phyloP scores from a whole-genome alignment of 2,797 vertebrate species.

The Poeciliopsis turneri region DNA sequence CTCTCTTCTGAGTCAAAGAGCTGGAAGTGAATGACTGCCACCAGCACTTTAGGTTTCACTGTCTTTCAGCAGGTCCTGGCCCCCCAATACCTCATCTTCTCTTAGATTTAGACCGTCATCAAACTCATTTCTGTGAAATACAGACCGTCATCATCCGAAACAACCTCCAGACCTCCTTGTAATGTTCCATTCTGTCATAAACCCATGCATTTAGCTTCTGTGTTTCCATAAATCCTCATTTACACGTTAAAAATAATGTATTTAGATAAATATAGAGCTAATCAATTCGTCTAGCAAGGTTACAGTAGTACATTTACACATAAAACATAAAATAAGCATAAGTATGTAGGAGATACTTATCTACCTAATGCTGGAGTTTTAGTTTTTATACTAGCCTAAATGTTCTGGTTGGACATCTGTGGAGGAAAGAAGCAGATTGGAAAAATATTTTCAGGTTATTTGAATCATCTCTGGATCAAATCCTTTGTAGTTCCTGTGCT shows the following conservation, averaged over 20 bases:
- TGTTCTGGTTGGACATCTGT: neutral
- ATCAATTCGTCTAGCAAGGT: neutral
- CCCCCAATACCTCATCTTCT: neutral
- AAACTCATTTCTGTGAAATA: constrained; percentile 6
- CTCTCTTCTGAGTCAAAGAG: neutral
- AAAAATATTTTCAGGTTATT: neutral
- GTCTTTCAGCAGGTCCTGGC: neutral
- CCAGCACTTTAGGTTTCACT: neutral
- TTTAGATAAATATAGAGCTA: neutral
- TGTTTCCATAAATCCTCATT: constrained; percentile 1
- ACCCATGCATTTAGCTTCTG: neutral
- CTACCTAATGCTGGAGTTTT: neutral
- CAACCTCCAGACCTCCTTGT: neutral
- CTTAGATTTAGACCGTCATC: constrained; percentile 3
- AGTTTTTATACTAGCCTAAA: neutral
- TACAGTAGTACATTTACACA: neutral
- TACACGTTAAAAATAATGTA: neutral
- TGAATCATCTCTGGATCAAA: neutral
- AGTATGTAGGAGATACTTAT: neutral
- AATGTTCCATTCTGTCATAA: neutral
- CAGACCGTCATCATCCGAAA: neutral
- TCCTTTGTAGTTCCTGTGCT: neutral
- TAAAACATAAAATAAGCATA: neutral
- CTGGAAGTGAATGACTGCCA: neutral
- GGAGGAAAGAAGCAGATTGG: neutral